Conservation (phyloP, 2,113 vertebrate genomes). For the Kryptolebias marmoratus region DNA sequence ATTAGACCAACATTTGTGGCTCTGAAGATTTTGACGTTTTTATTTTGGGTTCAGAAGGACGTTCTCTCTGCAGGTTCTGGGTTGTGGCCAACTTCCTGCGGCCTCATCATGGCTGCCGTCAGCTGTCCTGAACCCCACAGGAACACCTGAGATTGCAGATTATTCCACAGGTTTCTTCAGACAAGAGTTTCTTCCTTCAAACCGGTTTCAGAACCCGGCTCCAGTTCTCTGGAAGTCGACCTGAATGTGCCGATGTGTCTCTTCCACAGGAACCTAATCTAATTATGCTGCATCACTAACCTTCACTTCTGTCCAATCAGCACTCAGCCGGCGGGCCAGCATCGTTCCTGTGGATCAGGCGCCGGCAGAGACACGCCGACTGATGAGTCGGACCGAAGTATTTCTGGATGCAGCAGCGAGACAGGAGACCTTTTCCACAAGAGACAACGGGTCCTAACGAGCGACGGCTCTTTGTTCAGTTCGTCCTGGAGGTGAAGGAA, state of each 20-base stretch:
- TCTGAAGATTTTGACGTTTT: no score
- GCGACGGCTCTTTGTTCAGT: not conserved
- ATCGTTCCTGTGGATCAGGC: constrained; percentile 4
- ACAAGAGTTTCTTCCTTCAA: no score
- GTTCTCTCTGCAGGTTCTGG: no score
- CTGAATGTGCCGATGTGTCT: not conserved
- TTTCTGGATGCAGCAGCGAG: not conserved
- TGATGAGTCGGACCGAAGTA: not conserved
- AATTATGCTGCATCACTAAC: constrained; percentile 43
- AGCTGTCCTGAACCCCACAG: no score
- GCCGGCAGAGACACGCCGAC: not conserved
- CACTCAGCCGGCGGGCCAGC: constrained; percentile 24
- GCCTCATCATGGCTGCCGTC: no score
- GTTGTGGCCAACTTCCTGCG: no score
- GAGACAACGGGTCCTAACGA: not conserved
- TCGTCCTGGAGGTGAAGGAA: constrained; percentile 6
- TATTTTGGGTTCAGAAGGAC: no score
- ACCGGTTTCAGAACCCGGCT: no score
- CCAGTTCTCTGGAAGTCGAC: not conserved
- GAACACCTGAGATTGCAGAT: no score
- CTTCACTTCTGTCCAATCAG: constrained; percentile 51
- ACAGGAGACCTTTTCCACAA: not conserved
- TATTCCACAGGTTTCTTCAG: no score
- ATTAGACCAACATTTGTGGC: no score
- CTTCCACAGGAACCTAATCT: constrained; percentile 28